These are phyloP conservation scores for Plutomurus gul DNA, from an alignment of 1,140 invertebrate genomes.

Conservation along the genomic window DNA sequence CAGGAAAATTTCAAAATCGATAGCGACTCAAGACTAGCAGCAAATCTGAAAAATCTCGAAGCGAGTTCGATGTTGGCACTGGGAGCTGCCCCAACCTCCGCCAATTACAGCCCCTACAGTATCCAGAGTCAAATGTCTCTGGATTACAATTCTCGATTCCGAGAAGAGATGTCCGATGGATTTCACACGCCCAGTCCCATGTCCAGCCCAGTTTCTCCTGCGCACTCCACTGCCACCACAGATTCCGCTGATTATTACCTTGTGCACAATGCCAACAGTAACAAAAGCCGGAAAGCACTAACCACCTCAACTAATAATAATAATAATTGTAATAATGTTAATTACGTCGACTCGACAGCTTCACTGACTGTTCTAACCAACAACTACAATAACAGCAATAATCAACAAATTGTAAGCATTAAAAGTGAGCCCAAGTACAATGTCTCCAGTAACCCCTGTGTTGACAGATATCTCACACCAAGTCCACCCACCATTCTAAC, in stretches of 20 bases:
- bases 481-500: neutral
- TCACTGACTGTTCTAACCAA: neutral
- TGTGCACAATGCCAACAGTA: neutral
- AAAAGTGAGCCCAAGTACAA: neutral
- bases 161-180: conserved; percentile 49
- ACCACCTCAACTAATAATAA: neutral
- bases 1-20: conserved; percentile 43
- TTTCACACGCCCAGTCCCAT: conserved; percentile 50
- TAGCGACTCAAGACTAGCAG: conserved; percentile 32
- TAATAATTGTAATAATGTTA: neutral
- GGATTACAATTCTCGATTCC: neutral
- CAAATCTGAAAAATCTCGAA: conserved; percentile 34
- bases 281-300: neutral
- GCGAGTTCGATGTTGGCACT: conserved; percentile 21
- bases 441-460: neutral
- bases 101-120: neutral
- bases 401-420: conserved; percentile 1
- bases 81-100: neutral
- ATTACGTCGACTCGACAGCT: neutral
- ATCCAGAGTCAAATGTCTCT: neutral
- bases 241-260: conserved; percentile 25
- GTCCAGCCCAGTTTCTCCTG: conserved; percentile 50
- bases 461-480: neutral
- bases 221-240: conserved; percentile 37
- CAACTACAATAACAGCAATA: neutral